Conservation (phyloP, 2,797 vertebrate species). For the Aldrovandia affinis region DNA sequence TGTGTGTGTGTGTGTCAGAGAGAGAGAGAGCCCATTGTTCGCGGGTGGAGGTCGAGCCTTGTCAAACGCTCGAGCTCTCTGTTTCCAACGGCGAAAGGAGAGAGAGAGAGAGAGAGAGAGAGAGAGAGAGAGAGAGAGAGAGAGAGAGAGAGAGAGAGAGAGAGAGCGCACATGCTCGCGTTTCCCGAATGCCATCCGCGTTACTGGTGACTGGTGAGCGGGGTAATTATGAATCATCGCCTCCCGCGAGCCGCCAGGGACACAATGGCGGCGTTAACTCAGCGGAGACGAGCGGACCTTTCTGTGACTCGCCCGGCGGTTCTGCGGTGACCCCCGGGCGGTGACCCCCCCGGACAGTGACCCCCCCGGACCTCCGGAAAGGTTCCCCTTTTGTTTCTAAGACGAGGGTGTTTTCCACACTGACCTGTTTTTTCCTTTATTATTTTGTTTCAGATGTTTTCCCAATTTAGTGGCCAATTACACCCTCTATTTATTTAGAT, state of each 20-base stretch:
- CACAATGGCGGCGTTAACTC: slow-evolving; percentile 11
- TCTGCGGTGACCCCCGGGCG: too few relatives aligned
- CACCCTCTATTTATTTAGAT: too few relatives aligned
- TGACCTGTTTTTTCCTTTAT: too few relatives aligned
- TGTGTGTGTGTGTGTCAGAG: too few relatives aligned
- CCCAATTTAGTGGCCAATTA: too few relatives aligned
- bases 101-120: too few relatives aligned
- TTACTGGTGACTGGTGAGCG: slow-evolving; percentile 15
- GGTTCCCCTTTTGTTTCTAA: neutral
- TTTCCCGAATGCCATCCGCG: slow-evolving; percentile 9
- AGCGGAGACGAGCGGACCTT: slow-evolving; percentile 7
- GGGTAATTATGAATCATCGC: slow-evolving; percentile 17
- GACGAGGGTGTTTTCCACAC: neutral
- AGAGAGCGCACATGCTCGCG: too few relatives aligned
- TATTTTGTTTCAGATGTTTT: too few relatives aligned
- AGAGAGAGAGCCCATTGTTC: slow-evolving; percentile 12
- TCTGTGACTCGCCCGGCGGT: too few relatives aligned
- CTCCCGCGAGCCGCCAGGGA: slow-evolving; percentile 5
- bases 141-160: too few relatives aligned
- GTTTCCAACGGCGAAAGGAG: neutral
- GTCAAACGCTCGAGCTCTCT: slow-evolving; percentile 5
- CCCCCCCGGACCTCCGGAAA: neutral
- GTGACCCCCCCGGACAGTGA: too few relatives aligned
- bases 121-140: too few relatives aligned
- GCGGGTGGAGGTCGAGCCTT: neutral